Evolutionary conservation across 1,140 invertebrate genomes (phyloP).

Genomic region (Ceratina calcarata): DNA sequence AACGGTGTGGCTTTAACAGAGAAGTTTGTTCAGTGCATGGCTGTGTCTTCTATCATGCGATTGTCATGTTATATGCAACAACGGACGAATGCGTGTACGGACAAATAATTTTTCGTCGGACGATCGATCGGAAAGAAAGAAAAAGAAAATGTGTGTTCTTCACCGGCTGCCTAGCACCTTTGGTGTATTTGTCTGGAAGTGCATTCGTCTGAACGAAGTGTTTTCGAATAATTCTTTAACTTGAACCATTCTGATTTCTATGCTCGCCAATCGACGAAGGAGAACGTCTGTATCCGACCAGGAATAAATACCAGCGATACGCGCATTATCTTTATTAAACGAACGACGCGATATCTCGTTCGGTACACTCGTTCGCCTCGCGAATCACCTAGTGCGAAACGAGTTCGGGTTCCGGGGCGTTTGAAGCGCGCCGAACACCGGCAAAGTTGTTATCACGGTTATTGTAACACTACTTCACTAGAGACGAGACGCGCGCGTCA

Average conservation of each 20-base stretch:
- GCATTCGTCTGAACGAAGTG: conserved; percentile 29
- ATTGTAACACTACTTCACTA: conserved; percentile 13
- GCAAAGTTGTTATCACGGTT: conserved; percentile 11
- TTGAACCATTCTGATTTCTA: conserved; percentile 65
- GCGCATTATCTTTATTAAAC: conserved; percentile 69
- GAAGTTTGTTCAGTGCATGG: conserved; percentile 62
- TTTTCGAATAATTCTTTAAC: conserved; percentile 50
- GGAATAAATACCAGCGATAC: conserved; percentile 75
- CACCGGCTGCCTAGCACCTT: too few species aligned
- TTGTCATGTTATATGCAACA: conserved; percentile 24
- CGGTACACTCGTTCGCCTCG: conserved; percentile 30
- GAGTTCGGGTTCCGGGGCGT: not conserved
- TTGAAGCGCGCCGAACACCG: conserved; percentile 26
- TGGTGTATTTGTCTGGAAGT: conserved; percentile 5
- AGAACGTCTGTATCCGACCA: conserved; percentile 73
- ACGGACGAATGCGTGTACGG: not conserved
- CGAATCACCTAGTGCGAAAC: not conserved
- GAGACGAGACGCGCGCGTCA: too few species aligned
- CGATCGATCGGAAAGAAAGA: not conserved
- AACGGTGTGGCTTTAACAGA: conserved; percentile 55
- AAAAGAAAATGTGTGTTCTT: not conserved
- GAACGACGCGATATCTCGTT: conserved; percentile 27
- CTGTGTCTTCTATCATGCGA: conserved; percentile 56
- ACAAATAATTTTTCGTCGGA: conserved; percentile 6
- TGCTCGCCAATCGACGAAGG: conserved; percentile 74